Evolutionary conservation across 2,797 vertebrate species (phyloP), one percentile per base, ranked within the genome.

Genomic region (Apogon talboti): DNA sequence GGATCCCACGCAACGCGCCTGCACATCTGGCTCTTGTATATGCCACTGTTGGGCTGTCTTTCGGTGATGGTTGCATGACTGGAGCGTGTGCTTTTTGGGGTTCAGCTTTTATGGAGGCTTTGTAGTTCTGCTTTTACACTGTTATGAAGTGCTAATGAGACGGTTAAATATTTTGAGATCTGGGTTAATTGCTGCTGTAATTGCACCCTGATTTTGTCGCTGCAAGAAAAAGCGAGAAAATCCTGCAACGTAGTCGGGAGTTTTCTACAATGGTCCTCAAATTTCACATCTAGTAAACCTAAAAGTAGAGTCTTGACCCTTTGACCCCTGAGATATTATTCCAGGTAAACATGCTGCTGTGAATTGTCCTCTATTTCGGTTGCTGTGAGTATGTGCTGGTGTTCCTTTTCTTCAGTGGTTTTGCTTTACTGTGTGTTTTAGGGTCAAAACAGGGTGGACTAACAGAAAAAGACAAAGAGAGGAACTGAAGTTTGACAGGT

Each of bases 1-100:
- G 11, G 61, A 51, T 81, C 73, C 51, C 66, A 73, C 61, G 61
- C 64, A 1, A 83, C 61, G 76, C 63, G 61, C 55, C 43, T 59
- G 49, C 48, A 86, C 85, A 87, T 91, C 82, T 89, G 83, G 52
- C 50, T 76, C 44, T 67, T 38, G 45, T 84, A 67, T 45, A 13
- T 48, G 68, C 66, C 68, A 61, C 74, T 40, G 68, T 62, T 46
- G 60, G 37, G 60, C 48, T 72, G 64, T 37, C 52, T 66, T 10
- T 41, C 38, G 41, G 49, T 41, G 1, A 47, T 8, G 2, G 28
- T 66, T 2, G 14, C 61, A 60, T 46, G 69, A 76, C 56, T 59
- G 41, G 6, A 66, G 21, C 18, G 19, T 78, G 64, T 40, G 21
- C n/a, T 60, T 28, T 35, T 21, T 48, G 2, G 9, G 18, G 11